phyloP scores from a whole-genome alignment of 92 coral and sea anemone genomes.

The Metridium senile region DNA sequence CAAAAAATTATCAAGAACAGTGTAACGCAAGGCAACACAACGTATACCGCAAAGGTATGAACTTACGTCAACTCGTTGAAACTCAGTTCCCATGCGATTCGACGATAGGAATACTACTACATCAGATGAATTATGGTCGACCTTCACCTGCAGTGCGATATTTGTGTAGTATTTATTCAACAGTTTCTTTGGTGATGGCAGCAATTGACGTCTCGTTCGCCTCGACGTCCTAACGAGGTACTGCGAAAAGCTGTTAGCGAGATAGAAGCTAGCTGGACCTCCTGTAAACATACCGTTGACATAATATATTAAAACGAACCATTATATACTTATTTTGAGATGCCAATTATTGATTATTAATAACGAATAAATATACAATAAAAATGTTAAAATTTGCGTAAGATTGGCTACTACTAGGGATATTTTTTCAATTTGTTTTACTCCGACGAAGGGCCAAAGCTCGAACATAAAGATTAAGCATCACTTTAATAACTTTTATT shows the following conservation, averaged over 20 bases:
- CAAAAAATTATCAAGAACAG: no score
- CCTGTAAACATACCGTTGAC: conserved; percentile 50
- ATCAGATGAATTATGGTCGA: conserved; percentile 64
- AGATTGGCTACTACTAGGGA: no score
- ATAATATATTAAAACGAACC: no score
- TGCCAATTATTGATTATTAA: no score
- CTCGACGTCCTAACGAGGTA: conserved; percentile 67
- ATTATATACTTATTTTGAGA: no score
- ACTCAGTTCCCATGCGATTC: conserved; percentile 83
- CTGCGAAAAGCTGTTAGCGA: conserved; percentile 82
- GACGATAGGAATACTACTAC: conserved; percentile 84
- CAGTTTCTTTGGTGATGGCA: conserved; percentile 71
- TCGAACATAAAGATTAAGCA: no score
- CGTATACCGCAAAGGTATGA: conserved; percentile 6
- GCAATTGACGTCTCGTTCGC: conserved; percentile 73
- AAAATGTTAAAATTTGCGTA: no score
- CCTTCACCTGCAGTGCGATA: conserved; percentile 86
- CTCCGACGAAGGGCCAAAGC: no score
- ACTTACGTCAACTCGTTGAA: conserved; percentile 89
- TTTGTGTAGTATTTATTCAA: conserved; percentile 72
- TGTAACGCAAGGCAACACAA: no score
- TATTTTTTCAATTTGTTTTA: no score
- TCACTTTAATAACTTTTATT: no score
- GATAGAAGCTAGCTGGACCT: conserved; percentile 72
- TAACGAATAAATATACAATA: no score